These are phyloP conservation scores for Resseliella maxima DNA, from an alignment of 2,888 invertebrate species.

Conservation along the genomic window DNA sequence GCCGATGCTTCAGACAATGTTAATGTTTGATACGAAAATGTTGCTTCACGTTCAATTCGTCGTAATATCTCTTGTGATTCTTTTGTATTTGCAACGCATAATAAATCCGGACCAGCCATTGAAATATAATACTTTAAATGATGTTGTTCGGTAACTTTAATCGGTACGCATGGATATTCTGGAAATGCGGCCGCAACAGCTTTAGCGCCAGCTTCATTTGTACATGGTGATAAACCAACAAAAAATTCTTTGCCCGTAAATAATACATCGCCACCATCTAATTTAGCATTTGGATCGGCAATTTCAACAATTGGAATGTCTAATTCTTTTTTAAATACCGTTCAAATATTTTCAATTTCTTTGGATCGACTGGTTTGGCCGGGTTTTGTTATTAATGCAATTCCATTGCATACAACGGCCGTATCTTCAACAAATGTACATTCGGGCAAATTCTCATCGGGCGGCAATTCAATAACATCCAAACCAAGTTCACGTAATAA, in stretches of 20 bases:
- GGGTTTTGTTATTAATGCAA: slow-evolving; percentile 87
- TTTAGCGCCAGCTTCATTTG: slow-evolving; percentile 93
- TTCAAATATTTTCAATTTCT: slow-evolving; percentile 83
- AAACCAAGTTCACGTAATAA: slow-evolving; percentile 85
- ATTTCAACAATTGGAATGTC: slow-evolving; percentile 90
- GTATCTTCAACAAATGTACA: slow-evolving; percentile 91
- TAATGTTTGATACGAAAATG: slow-evolving; percentile 88
- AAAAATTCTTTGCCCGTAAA: slow-evolving; percentile 98
- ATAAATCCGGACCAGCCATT: slow-evolving; percentile 89
- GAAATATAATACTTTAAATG: slow-evolving; percentile 89
- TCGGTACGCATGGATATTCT: slow-evolving; percentile 88
- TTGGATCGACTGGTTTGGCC: slow-evolving; percentile 76
- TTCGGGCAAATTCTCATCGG: slow-evolving; percentile 84
- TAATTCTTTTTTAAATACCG: slow-evolving; percentile 86
- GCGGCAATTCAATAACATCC: slow-evolving; percentile 90
- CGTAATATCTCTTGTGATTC: slow-evolving; percentile 87
- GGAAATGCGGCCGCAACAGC: slow-evolving; percentile 96
- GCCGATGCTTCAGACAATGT: slow-evolving; percentile 91
- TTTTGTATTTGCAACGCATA: slow-evolving; percentile 86
- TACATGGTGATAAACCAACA: slow-evolving; percentile 89
- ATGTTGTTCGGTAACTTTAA: slow-evolving; percentile 79
- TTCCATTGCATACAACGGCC: slow-evolving; percentile 92
- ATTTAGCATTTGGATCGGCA: slow-evolving; percentile 82
- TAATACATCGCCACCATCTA: slow-evolving; percentile 95
- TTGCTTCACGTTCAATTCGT: slow-evolving; percentile 91